Percentiles rank a stretch among this genome's conserved stretches.
phyloP scores from a whole-genome alignment of 2,888 invertebrate genomes.

The Andrena trimmerana region DNA sequence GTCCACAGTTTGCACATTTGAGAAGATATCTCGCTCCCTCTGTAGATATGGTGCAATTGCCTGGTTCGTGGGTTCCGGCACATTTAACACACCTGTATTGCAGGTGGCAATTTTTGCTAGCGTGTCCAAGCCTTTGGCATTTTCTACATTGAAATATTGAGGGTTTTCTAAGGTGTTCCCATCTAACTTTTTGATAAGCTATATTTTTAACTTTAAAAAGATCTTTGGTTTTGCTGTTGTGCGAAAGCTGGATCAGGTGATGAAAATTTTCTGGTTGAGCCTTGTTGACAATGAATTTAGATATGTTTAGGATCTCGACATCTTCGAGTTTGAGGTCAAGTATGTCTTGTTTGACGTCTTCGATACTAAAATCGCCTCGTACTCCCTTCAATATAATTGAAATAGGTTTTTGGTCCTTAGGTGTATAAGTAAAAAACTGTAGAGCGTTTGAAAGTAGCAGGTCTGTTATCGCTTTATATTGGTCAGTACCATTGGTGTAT shows the following conservation, averaged over 20 bases:
- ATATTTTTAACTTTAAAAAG: background rate
- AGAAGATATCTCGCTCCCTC: background rate
- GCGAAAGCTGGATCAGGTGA: background rate
- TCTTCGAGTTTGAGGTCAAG: background rate
- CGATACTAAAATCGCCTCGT: background rate
- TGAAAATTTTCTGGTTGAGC: background rate
- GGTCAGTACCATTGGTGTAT: background rate
- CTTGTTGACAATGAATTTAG: background rate
- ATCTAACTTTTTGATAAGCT: background rate
- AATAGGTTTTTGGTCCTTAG: background rate
- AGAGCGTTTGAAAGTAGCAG: fast-evolving
- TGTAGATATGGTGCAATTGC: background rate
- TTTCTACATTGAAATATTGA: background rate
- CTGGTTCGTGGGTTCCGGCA: background rate
- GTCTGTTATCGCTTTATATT: background rate
- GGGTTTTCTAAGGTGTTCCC: background rate
- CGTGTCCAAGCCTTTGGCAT: background rate
- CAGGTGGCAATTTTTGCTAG: background rate
- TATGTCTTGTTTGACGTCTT: background rate
- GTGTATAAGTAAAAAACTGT: background rate
- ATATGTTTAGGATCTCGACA: background rate
- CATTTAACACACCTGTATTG: background rate
- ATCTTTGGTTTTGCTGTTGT: background rate
- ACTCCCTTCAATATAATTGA: background rate
- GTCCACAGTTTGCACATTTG: background rate